These are phyloP conservation scores for Lithodes maja DNA, from an alignment of 2,888 invertebrate species.

Conservation along the genomic window DNA sequence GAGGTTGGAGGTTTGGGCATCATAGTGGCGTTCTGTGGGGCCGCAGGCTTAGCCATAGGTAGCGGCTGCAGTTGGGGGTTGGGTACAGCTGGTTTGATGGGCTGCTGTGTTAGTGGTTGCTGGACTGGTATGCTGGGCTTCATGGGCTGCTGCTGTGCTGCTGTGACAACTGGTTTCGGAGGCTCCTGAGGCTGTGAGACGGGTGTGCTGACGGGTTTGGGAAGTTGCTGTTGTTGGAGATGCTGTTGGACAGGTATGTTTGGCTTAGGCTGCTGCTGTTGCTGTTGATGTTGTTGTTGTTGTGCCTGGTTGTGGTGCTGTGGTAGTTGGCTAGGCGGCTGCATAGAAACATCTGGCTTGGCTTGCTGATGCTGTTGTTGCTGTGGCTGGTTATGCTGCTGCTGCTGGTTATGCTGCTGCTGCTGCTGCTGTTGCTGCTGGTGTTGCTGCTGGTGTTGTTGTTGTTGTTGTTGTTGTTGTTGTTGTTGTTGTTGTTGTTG, in stretches of 20 bases:
- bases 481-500: conserved; percentile 13
- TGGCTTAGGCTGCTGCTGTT: conserved; percentile 40
- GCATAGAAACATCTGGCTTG: not conserved
- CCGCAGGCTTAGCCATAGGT: conserved; percentile 26
- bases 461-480: not conserved
- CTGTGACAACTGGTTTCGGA: conserved; percentile 40
- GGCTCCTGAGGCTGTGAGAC: conserved; percentile 45
- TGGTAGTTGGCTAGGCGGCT: not conserved
- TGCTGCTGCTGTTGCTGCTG: not conserved
- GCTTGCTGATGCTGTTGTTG: conserved; percentile 22
- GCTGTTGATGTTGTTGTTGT: conserved; percentile 60
- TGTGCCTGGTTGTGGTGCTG: conserved; percentile 14
- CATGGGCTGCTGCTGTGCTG: conserved; percentile 48
- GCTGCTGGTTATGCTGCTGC: conserved; percentile 24
- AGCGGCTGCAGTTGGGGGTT: conserved; percentile 38
- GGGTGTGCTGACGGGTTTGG: conserved; percentile 25
- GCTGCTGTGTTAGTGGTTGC: conserved; percentile 31
- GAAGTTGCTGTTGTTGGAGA: conserved; percentile 36
- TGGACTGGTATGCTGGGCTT: conserved; percentile 41
- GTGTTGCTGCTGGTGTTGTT: not conserved
- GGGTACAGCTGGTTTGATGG: conserved; percentile 37
- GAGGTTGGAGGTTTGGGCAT: conserved; percentile 47
- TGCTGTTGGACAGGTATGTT: conserved; percentile 52
- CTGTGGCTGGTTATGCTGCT: conserved; percentile 36
- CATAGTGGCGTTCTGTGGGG: conserved; percentile 48